These are phyloP conservation scores for Piezodorus guildinii DNA, from an alignment of 1,140 invertebrate genomes.

Conservation along the genomic window DNA sequence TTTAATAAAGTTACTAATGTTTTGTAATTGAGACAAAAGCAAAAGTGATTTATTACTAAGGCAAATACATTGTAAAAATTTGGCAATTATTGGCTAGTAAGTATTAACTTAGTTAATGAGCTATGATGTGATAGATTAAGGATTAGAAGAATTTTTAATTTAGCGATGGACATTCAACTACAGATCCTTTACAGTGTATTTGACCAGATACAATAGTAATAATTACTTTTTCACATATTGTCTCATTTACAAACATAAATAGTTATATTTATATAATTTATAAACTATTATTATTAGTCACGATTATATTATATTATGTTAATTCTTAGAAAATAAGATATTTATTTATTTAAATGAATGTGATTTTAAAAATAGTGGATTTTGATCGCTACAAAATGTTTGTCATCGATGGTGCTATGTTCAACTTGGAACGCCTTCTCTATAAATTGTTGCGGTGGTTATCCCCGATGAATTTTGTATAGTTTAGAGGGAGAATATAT, in stretches of 20 bases:
- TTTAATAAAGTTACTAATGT: slow-evolving; percentile 1
- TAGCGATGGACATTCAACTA: too few species aligned
- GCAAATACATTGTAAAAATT: too few species aligned
- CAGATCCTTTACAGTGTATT: too few species aligned
- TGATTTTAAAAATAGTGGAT: slow-evolving; percentile 8
- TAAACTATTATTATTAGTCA: background rate
- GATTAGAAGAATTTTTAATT: too few species aligned
- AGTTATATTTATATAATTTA: slow-evolving; percentile 4
- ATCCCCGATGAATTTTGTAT: slow-evolving; percentile 13
- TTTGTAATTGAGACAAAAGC: too few species aligned
- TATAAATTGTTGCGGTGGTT: slow-evolving; percentile 16
- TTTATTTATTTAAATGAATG: slow-evolving; percentile 13
- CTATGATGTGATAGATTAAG: too few species aligned
- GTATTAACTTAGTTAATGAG: too few species aligned
- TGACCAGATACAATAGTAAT: too few species aligned
- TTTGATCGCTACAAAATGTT: slow-evolving; percentile 17
- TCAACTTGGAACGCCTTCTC: slow-evolving; percentile 16
- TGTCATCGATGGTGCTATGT: slow-evolving; percentile 17
- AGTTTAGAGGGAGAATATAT: slow-evolving; percentile 7
- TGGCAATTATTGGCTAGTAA: too few species aligned
- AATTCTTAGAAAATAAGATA: slow-evolving; percentile 10
- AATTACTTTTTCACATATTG: background rate
- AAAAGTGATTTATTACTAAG: too few species aligned
- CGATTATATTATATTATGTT: slow-evolving; percentile 1
- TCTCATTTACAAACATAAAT: slow-evolving; percentile 3